Percentiles rank a stretch among this genome's conserved stretches.
Conservation (phyloP, 2,113 vertebrate species). For the Hucho hucho region DNA sequence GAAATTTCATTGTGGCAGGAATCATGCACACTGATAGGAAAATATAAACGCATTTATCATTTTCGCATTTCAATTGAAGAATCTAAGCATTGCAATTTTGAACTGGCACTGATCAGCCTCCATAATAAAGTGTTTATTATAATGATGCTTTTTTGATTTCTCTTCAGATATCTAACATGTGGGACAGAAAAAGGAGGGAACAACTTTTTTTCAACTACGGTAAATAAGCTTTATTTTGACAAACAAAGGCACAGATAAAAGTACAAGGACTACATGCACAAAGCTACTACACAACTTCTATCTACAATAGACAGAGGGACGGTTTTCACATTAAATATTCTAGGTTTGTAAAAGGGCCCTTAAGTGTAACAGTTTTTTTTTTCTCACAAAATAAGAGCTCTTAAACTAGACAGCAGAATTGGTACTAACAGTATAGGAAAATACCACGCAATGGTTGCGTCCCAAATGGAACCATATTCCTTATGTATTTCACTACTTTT, state of each 20-base stretch:
- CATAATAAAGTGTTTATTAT: background rate
- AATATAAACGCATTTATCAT: too few relatives aligned
- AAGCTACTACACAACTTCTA: background rate
- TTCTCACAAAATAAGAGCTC: background rate
- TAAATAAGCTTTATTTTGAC: conserved; percentile 36
- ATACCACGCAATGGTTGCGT: background rate
- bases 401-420: background rate
- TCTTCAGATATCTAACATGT: too few relatives aligned
- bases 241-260: conserved; percentile 17
- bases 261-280: background rate
- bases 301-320: conserved; percentile 14
- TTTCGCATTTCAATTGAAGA: too few relatives aligned
- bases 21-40: too few relatives aligned
- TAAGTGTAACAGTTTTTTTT: background rate
- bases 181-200: background rate
- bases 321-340: conserved; percentile 51
- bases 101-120: too few relatives aligned
- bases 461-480: background rate
- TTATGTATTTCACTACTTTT: background rate
- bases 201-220: conserved; percentile 6
- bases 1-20: too few relatives aligned
- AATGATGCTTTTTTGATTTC: too few relatives aligned
- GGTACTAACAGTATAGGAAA: background rate
- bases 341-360: background rate
- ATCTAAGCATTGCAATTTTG: too few relatives aligned